phyloP scores from a whole-genome alignment of 2,113 vertebrate genomes.

The Odontophorus gujanensis region DNA sequence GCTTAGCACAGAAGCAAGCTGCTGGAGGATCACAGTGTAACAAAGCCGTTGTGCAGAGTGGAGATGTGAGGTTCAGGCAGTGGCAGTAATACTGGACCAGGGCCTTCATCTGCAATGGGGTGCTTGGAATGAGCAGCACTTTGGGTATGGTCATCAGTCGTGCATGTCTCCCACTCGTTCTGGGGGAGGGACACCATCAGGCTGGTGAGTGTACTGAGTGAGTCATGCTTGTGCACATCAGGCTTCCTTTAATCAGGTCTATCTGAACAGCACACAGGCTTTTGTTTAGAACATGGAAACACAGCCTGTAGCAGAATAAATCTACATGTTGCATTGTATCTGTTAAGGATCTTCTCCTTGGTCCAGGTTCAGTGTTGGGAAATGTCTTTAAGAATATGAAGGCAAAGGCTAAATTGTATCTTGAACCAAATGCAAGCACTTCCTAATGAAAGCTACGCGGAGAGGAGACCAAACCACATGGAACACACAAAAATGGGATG shows the following conservation, averaged over 20 bases:
- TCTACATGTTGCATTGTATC: neutral
- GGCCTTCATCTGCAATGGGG: neutral
- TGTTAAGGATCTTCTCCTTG: neutral
- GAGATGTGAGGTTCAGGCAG: neutral
- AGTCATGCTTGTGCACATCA: neutral
- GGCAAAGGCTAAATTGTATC: neutral
- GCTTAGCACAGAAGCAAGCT: neutral
- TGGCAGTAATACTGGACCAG: neutral
- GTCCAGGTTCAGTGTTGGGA: neutral
- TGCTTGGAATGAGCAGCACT: neutral
- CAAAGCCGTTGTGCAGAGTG: neutral
- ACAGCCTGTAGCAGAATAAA: neutral
- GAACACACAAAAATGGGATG: neutral
- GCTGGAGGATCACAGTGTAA: neutral
- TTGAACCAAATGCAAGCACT: neutral
- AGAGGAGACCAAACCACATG: neutral
- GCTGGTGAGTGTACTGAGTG: neutral
- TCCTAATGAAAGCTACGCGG: neutral
- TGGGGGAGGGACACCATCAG: neutral
- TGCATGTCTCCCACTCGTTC: rapidly evolving
- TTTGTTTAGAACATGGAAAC: neutral
- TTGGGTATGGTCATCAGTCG: neutral
- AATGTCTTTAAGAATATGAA: neutral
- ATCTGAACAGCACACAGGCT: neutral
- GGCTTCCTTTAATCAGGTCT: neutral